Evolutionary conservation across 2,888 invertebrate genomes (phyloP).

Genomic region (Harmothoe impar): DNA sequence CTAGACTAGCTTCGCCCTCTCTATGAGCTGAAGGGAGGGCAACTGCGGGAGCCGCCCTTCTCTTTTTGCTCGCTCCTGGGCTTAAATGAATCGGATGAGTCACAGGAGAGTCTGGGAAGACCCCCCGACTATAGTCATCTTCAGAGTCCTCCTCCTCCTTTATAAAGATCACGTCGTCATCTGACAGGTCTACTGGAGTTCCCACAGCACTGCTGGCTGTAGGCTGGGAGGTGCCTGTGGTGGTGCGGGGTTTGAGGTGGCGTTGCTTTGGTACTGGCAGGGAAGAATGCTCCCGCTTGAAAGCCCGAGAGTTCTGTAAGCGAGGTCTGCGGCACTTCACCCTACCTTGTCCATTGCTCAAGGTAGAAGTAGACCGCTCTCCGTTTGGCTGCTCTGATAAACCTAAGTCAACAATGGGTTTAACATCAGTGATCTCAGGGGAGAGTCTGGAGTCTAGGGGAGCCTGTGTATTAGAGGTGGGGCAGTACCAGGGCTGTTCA

Average conservation of each 20-base stretch:
- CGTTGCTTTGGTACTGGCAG: neutral
- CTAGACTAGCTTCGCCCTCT: neutral
- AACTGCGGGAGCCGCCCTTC: neutral
- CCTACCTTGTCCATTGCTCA: slow-evolving; percentile 1
- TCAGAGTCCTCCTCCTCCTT: slow-evolving; percentile 32
- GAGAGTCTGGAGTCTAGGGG: neutral
- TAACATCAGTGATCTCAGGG: neutral
- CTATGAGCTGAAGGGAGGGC: neutral
- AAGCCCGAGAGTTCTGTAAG: neutral
- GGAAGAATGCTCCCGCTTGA: neutral
- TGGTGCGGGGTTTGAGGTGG: neutral
- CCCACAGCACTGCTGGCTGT: neutral
- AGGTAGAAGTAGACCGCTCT: neutral
- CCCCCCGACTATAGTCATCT: neutral
- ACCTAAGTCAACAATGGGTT: neutral
- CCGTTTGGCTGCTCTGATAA: neutral
- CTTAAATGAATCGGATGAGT: neutral
- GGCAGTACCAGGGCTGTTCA: neutral
- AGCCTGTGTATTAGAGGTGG: no score
- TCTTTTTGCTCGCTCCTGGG: neutral
- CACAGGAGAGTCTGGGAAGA: neutral
- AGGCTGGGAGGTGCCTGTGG: neutral
- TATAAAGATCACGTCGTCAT: neutral
- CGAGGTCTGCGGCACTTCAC: neutral
- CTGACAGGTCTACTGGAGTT: neutral